Evolutionary conservation across 2,888 invertebrate genomes (phyloP), one percentile per base, ranked within the genome.

Genomic region (Campoplex capitator): DNA sequence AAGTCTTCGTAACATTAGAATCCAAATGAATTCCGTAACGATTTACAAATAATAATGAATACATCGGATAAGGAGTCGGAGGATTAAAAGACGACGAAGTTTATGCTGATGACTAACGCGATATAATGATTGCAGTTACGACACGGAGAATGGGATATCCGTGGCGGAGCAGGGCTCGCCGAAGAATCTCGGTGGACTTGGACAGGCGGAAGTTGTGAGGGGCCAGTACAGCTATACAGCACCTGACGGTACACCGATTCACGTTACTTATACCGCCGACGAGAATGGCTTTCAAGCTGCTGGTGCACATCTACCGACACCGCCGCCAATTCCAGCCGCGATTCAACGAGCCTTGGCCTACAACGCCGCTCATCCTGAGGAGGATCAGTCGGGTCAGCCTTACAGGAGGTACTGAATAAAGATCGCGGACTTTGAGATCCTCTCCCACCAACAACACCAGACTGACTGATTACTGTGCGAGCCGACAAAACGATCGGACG

Each of bases 221-320:
- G 97, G 97, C 68, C 96, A 96, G 90, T 96, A 96, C 91, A 96
- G 96, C 89, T 97, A 96, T 94, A 96, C 96, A 51, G 95, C 96
- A 0, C 96, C 96, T 2, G 97, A 97, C 88, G 97, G 97, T 56
- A 95, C 96, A 6, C 95, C 96, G 18, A 96, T 97, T 88, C 92
- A 95, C 0, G 95, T 97, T 18, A 95, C 95, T 13, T 97, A 97
- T 91, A 95, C 96, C 54, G 97, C 97, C n/a, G 96, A 97, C 89
- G 97, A 97, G 91, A 96, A 96, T 88, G 96, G 96, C 67, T 97
- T 96, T 93, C 96, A 96, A 90, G 96, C 97, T 13, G 95, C 95
- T 94, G 97, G 97, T 56, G 97, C 96, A 73, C 97, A 97, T 94
- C 95, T 97, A 68, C 97, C 97, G 18, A 97, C 97, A 11, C 97